These are phyloP conservation scores for Podiceps cristatus DNA, from an alignment of 2,113 vertebrate genomes.

Conservation along the genomic window DNA sequence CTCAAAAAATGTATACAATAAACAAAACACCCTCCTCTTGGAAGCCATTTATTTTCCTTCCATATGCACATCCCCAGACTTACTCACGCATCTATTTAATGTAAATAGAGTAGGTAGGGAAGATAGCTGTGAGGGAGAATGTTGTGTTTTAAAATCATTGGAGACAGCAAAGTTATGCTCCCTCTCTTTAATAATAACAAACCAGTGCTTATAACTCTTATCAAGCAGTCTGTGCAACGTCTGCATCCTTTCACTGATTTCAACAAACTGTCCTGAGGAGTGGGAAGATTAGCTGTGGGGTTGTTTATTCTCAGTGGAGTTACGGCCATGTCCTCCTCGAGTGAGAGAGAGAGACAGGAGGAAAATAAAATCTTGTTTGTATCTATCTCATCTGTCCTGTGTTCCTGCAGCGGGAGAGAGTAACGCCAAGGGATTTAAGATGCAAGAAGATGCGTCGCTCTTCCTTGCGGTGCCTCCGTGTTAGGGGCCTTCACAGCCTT, in stretches of 20 bases:
- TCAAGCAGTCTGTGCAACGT: conserved; percentile 58
- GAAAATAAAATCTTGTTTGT: conserved; percentile 60
- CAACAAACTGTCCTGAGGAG: conserved; percentile 76
- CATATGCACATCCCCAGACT: background rate
- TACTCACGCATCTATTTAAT: background rate
- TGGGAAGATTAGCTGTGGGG: conserved; percentile 76
- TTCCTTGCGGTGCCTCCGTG: background rate
- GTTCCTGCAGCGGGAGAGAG: background rate
- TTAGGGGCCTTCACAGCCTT: background rate
- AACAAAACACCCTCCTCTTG: background rate
- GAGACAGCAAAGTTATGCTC: conserved; percentile 65
- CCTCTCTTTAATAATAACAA: conserved; percentile 76
- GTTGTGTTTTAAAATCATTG: conserved; percentile 61
- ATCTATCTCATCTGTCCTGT: background rate
- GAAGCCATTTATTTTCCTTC: conserved; percentile 2
- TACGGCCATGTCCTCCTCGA: conserved; percentile 54
- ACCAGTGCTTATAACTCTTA: conserved; percentile 75
- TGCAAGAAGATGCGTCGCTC: background rate
- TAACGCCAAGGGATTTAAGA: background rate
- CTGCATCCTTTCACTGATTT: conserved; percentile 82
- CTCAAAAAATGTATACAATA: background rate
- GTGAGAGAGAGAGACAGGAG: conserved; percentile 21
- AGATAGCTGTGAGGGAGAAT: conserved; percentile 30
- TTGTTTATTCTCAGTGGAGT: conserved; percentile 75
- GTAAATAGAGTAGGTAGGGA: conserved; percentile 30